Percentiles rank a stretch among this genome's conserved stretches.
These are phyloP conservation scores for Balearica regulorum DNA, from an alignment of 2,797 vertebrate species.

Conservation along the genomic window DNA sequence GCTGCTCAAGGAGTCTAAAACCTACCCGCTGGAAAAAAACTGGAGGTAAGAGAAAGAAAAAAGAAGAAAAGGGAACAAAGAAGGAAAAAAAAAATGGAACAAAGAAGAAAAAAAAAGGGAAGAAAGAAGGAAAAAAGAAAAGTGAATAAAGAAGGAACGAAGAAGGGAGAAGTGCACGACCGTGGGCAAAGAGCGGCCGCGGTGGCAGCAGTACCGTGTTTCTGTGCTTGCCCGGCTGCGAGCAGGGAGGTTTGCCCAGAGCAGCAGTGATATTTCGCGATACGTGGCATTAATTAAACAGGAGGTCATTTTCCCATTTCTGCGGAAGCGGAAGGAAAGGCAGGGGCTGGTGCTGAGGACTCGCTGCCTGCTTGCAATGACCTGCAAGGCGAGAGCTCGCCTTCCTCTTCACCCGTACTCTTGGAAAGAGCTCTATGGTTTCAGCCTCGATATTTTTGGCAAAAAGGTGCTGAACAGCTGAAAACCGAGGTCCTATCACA, in stretches of 20 bases:
- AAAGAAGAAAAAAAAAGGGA: neutral
- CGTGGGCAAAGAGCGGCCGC: neutral
- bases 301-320: neutral
- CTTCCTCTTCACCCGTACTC: neutral
- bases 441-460: neutral
- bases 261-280: rapidly evolving
- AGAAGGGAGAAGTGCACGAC: too few relatives aligned
- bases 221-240: rapidly evolving
- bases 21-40: too few relatives aligned
- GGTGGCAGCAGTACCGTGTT: neutral
- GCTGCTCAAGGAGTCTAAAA: neutral
- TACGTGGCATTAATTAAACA: neutral
- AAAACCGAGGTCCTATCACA: rapidly evolving
- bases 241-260: neutral
- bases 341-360: neutral
- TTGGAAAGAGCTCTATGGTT: neutral
- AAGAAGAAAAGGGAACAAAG: too few relatives aligned
- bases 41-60: neutral
- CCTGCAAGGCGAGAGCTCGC: neutral
- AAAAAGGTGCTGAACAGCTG: neutral
- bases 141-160: too few relatives aligned
- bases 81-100: too few relatives aligned
- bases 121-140: too few relatives aligned
- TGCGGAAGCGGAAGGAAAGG: neutral
- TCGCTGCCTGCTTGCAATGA: neutral